Percentiles rank a stretch among this genome's conserved stretches.
phyloP scores from a whole-genome alignment of 1,140 invertebrate species.

The Drosophila pseudoobscura region DNA sequence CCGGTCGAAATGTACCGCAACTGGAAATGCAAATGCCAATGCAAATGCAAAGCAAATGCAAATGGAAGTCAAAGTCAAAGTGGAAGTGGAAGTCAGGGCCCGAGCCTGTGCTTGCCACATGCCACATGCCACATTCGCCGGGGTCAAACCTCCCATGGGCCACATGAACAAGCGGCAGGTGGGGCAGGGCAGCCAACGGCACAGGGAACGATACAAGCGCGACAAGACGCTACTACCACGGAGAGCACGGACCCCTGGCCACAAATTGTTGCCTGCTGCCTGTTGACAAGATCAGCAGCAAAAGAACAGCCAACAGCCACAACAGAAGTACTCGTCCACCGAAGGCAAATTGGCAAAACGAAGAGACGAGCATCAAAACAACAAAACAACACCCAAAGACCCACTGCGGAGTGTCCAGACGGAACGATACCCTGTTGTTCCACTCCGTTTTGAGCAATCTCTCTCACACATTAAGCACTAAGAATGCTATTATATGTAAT shows the following conservation, averaged over 20 bases:
- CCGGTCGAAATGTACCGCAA: conserved; percentile 18
- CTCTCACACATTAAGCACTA: too few relatives aligned
- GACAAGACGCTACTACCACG: background rate
- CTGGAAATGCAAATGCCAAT: conserved; percentile 39
- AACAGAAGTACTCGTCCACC: background rate
- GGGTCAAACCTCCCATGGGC: conserved; percentile 46
- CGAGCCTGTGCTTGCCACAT: background rate
- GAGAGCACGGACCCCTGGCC: conserved; percentile 12
- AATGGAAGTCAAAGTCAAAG: conserved; percentile 7
- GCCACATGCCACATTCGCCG: conserved; percentile 37
- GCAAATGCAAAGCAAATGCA: background rate
- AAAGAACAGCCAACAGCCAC: conserved; percentile 14
- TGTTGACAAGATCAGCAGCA: conserved; percentile 46
- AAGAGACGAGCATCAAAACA: conserved; percentile 7
- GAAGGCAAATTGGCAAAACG: conserved; percentile 61
- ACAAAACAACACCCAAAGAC: conserved; percentile 8
- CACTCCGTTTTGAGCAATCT: too few relatives aligned
- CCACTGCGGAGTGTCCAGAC: background rate
- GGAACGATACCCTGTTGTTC: background rate
- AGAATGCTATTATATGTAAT: too few relatives aligned
- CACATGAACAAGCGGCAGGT: conserved; percentile 25
- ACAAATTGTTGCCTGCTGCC: conserved; percentile 42
- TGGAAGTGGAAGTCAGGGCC: background rate
- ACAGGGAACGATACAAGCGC: conserved; percentile 16
- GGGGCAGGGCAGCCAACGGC: conserved; percentile 17